phyloP scores from a whole-genome alignment of 2,113 vertebrate genomes.

The Recurvirostra avosetta region DNA sequence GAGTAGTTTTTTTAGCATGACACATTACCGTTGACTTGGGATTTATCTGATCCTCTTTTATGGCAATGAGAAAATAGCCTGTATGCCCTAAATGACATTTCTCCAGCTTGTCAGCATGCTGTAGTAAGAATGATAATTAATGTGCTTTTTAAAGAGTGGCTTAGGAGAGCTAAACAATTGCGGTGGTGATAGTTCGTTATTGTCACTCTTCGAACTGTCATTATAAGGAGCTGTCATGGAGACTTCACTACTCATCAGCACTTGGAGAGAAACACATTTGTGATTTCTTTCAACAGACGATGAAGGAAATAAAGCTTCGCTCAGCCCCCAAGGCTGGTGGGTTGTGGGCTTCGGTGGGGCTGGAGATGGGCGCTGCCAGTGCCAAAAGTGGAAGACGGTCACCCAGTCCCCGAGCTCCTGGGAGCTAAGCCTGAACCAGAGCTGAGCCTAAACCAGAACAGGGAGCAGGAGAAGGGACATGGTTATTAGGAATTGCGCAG shows the following conservation, averaged over 20 bases:
- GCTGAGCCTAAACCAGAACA: background rate
- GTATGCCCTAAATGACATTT: background rate
- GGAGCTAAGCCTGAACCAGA: background rate
- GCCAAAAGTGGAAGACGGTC: background rate
- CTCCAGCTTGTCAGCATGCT: conserved; percentile 1
- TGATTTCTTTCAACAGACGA: background rate
- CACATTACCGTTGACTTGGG: background rate
- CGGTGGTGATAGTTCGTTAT: background rate
- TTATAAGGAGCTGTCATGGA: conserved; percentile 12
- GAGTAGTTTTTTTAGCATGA: background rate
- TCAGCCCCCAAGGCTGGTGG: background rate
- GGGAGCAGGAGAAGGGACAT: background rate
- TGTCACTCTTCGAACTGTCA: background rate
- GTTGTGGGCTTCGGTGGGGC: background rate
- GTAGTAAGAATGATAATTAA: conserved; percentile 18
- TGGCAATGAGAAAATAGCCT: background rate
- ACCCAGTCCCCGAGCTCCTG: background rate
- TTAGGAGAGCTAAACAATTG: conserved; percentile 20
- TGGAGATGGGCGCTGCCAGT: rapidly evolving
- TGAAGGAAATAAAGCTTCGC: background rate
- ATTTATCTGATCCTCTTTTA: conserved; percentile 40
- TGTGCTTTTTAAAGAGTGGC: conserved; percentile 29
- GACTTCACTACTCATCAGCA: background rate
- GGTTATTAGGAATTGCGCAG: background rate
- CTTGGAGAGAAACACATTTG: background rate